Conservation (phyloP, 92 coral and sea anemone species). For the Plumapathes pennacea region DNA sequence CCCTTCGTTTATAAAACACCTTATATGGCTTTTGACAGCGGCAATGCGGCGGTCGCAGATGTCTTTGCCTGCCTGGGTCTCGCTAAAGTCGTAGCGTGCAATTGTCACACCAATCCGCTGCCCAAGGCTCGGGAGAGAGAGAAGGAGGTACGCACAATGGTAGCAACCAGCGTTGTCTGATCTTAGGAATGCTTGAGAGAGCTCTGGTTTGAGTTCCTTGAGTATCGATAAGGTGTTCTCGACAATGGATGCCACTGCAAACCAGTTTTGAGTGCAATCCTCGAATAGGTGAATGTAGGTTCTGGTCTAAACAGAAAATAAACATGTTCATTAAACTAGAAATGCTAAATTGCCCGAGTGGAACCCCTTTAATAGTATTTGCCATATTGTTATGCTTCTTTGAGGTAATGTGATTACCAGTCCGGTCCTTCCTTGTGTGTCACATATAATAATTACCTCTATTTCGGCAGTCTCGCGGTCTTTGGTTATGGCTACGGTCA, state of each 20-base stretch:
- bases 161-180: constrained; percentile 14
- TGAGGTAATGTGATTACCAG: too few relatives aligned
- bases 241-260: constrained; percentile 7
- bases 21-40: constrained; percentile 14
- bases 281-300: too few relatives aligned
- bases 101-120: constrained; percentile 4
- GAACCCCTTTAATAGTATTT: too few relatives aligned
- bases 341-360: too few relatives aligned
- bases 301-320: too few relatives aligned
- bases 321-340: background rate
- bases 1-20: constrained; percentile 18
- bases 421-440: too few relatives aligned
- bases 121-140: constrained; percentile 2
- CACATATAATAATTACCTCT: too few relatives aligned
- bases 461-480: constrained; percentile 1
- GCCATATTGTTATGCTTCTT: too few relatives aligned
- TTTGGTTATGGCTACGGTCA: constrained; percentile 8
- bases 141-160: constrained; percentile 1
- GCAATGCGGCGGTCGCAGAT: constrained; percentile 10
- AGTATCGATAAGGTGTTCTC: background rate
- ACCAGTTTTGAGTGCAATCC: constrained; percentile 2
- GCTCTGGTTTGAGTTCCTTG: background rate
- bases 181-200: background rate
- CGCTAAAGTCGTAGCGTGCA: constrained; percentile 7
- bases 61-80: constrained; percentile 14